These are phyloP conservation scores for Sebastiscus albofasciatus DNA, from an alignment of 2,797 vertebrate species.

Conservation along the genomic window DNA sequence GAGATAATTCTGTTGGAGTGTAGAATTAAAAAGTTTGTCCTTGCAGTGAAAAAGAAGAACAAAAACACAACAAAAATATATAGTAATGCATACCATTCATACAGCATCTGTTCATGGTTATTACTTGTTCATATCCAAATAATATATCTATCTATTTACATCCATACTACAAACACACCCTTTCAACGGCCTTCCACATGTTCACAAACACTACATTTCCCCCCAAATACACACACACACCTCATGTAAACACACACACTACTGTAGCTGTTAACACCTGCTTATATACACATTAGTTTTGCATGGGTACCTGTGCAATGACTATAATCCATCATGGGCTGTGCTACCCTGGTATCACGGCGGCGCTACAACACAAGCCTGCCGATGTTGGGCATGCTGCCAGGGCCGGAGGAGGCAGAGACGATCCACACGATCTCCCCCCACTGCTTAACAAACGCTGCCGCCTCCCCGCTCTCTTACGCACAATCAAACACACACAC, in stretches of 20 bases:
- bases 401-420: constrained; percentile 58
- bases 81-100: background rate
- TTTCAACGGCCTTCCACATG: constrained; percentile 29
- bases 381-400: constrained; percentile 79
- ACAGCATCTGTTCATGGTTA: background rate
- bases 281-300: constrained; percentile 83
- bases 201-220: constrained; percentile 31
- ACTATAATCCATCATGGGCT: constrained; percentile 79
- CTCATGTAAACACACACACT: constrained; percentile 45
- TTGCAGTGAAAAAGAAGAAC: background rate
- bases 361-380: constrained; percentile 60
- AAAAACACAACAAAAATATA: background rate
- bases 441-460: constrained; percentile 58
- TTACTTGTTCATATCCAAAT: background rate
- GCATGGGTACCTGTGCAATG: constrained; percentile 80
- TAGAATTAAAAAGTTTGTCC: background rate
- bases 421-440: constrained; percentile 55
- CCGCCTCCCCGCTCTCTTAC: constrained; percentile 44
- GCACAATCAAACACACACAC: constrained; percentile 45
- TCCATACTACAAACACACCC: constrained; percentile 3
- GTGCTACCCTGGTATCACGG: constrained; percentile 66
- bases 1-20: background rate
- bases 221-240: constrained; percentile 23
- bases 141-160: constrained; percentile 17
- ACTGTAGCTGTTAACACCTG: constrained; percentile 79